phyloP scores from a whole-genome alignment of 1,140 invertebrate genomes.

The Argopecten irradians region DNA sequence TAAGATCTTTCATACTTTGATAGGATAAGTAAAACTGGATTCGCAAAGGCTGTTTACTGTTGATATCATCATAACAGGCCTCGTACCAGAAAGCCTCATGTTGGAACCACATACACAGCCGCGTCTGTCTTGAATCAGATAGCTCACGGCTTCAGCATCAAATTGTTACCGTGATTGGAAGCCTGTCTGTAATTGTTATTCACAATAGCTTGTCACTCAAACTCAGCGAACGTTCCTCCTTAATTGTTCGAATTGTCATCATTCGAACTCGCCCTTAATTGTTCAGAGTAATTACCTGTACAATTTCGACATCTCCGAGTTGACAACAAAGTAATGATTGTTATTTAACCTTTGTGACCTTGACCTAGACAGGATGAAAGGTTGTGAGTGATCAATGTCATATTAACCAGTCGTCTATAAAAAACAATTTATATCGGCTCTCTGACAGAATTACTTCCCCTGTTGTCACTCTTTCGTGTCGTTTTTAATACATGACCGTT shows the following conservation, averaged over 20 bases:
- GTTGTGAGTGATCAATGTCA: not conserved
- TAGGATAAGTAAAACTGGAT: not conserved
- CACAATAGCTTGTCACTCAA: not conserved
- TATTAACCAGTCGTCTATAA: not conserved
- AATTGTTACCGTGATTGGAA: not conserved
- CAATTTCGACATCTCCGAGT: not conserved
- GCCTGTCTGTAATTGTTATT: slow-evolving; percentile 17
- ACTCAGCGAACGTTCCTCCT: not conserved
- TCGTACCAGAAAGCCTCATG: not conserved
- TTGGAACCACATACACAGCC: not conserved
- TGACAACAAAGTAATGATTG: not conserved
- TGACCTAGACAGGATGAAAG: not conserved
- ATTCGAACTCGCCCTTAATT: not conserved
- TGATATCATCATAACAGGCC: not conserved
- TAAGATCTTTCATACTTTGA: not conserved
- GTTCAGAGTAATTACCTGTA: slow-evolving; percentile 5
- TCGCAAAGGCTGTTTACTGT: not conserved
- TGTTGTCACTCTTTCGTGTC: not conserved
- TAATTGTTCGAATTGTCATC: slow-evolving; percentile 22
- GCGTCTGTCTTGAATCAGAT: not conserved
- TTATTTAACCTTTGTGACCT: slow-evolving; percentile 11
- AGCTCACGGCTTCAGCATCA: not conserved
- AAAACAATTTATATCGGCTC: not conserved
- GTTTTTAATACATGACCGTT: not conserved
- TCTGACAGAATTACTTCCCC: not conserved